Evolutionary conservation across 2,888 invertebrate species (phyloP).

Genomic region (Monoplex corrugatus): DNA sequence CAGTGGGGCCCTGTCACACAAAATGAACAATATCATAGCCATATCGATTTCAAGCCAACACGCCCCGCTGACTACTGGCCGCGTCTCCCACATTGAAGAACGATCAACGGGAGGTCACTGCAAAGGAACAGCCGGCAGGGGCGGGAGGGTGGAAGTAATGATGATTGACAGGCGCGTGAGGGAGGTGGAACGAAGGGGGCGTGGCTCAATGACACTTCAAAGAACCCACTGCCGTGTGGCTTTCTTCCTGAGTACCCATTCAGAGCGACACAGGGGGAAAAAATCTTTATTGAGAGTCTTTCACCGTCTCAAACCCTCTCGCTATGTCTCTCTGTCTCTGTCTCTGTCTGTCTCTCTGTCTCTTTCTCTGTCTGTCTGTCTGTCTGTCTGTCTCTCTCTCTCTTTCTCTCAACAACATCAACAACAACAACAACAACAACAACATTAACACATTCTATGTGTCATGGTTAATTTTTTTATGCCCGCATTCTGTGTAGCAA

Average conservation of each 20-base stretch:
- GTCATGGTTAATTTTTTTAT: no score
- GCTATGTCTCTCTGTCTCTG: no score
- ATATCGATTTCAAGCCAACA: neutral
- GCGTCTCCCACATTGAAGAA: neutral
- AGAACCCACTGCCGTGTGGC: neutral
- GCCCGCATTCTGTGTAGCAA: no score
- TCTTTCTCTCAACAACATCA: no score
- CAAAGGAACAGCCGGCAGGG: neutral
- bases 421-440: no score
- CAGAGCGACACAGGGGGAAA: no score
- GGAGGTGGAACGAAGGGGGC: constrained; percentile 37
- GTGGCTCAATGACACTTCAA: constrained; percentile 29
- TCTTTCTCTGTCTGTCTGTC: no score
- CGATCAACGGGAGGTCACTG: constrained; percentile 28
- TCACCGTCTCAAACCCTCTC: no score
- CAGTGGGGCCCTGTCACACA: neutral
- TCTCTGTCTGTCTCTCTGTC: no score
- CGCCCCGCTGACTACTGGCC: neutral
- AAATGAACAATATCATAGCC: neutral
- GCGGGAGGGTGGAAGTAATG: constrained; percentile 30
- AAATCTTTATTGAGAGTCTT: no score
- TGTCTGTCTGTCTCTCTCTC: no score
- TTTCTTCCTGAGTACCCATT: neutral
- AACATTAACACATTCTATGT: no score
- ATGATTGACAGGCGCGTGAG: constrained; percentile 32